These are phyloP conservation scores for Drosophila neonasuta DNA, from an alignment of 2,888 invertebrate genomes.

Conservation along the genomic window DNA sequence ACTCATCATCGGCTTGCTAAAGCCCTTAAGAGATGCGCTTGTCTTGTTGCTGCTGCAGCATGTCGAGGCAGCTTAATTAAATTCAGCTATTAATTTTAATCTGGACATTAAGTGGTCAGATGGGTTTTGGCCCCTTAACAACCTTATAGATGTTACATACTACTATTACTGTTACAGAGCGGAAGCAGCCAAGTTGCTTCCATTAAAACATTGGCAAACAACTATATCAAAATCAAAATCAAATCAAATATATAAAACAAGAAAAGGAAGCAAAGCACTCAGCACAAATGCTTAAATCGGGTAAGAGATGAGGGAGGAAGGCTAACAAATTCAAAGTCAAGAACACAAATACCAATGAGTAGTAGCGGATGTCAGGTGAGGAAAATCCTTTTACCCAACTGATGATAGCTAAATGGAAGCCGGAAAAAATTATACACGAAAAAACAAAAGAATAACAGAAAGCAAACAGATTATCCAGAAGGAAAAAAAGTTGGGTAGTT, in stretches of 20 bases:
- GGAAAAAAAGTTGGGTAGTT: neutral
- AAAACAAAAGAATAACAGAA: slow-evolving; percentile 22
- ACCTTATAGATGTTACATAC: neutral
- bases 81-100: slow-evolving; percentile 67
- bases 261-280: slow-evolving; percentile 28
- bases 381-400: slow-evolving; percentile 40
- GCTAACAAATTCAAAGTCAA: slow-evolving; percentile 27
- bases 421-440: slow-evolving; percentile 59
- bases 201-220: slow-evolving; percentile 21
- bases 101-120: slow-evolving; percentile 48
- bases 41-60: slow-evolving; percentile 19
- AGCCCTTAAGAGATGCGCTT: slow-evolving; percentile 34
- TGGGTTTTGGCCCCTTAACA: slow-evolving; percentile 7
- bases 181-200: slow-evolving; percentile 16
- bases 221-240: slow-evolving; percentile 22
- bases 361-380: slow-evolving; percentile 25
- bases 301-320: neutral
- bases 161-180: slow-evolving; percentile 1
- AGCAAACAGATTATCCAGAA: slow-evolving; percentile 5
- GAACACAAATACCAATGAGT: slow-evolving; percentile 1
- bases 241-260: slow-evolving; percentile 14
- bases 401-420: slow-evolving; percentile 44
- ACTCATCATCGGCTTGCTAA: slow-evolving; percentile 48
- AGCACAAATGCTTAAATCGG: neutral
- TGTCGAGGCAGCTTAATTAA: slow-evolving; percentile 65